Evolutionary conservation across 2,797 vertebrate genomes (phyloP).

Genomic region (Jordanella pulchra): DNA sequence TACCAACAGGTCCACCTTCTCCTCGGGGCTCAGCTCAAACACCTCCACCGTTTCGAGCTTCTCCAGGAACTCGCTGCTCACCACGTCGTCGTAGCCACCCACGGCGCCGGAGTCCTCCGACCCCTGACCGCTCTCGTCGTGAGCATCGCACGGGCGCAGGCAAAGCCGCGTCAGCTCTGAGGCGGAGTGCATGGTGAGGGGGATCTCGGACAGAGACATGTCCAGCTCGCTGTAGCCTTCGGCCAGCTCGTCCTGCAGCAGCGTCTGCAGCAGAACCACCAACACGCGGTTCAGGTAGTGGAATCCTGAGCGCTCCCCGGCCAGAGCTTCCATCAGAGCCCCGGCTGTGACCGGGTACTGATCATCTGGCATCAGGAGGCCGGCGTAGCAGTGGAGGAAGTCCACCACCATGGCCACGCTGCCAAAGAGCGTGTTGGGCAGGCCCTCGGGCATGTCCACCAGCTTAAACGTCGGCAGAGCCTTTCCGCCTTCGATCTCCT

Average conservation of each 20-base stretch:
- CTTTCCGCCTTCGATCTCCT: conserved; percentile 86
- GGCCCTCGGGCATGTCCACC: conserved; percentile 94
- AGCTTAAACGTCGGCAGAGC: conserved; percentile 86
- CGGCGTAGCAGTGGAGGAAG: conserved; percentile 92
- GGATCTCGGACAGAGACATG: conserved; percentile 95
- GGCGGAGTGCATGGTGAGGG: conserved; percentile 92
- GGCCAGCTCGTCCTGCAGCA: conserved; percentile 95
- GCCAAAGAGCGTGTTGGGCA: conserved; percentile 95
- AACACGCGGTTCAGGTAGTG: conserved; percentile 92
- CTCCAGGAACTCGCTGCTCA: conserved; percentile 92
- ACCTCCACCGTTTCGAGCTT: conserved; percentile 92
- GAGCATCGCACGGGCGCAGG: conserved; percentile 88
- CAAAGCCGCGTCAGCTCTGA: conserved; percentile 95
- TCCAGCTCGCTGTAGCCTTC: conserved; percentile 96
- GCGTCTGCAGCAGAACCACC: conserved; percentile 92
- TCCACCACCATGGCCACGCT: conserved; percentile 95
- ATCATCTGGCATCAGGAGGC: conserved; percentile 91
- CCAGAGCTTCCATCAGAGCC: conserved; percentile 92
- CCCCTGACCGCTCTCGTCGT: conserved; percentile 85
- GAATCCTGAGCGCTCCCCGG: conserved; percentile 91
- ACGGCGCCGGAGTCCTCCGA: conserved; percentile 71
- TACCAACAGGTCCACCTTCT: conserved; percentile 89
- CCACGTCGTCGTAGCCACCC: conserved; percentile 86
- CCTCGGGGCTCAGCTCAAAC: conserved; percentile 90
- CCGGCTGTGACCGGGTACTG: conserved; percentile 91